Evolutionary conservation across 1,140 invertebrate species (phyloP), one percentile per base, ranked within the genome.

Genomic region (Drosophila navojoa): DNA sequence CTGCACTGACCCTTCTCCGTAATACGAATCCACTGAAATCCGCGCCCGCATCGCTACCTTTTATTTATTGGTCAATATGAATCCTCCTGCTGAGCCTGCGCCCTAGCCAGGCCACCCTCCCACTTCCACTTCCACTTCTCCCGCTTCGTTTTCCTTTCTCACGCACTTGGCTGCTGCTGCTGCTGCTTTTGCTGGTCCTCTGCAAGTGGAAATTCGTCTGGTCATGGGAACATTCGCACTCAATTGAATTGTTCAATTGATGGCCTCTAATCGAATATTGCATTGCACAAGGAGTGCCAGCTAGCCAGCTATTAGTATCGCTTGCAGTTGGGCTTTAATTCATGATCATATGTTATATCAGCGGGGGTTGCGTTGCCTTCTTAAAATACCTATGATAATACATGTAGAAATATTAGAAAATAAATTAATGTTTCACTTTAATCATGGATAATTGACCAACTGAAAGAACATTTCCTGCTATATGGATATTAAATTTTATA

Each of bases 191-290:
- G 44, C 38, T 61, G 7, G 7, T 1, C 44, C 42, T 35, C 59
- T 76, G 81, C 81, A 85, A 85, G 82, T 89, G 82, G 79, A 87
- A 87, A 87, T 89, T 61, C 60, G 7, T 64, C 49, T 68, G 72
- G 79, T 82, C 82, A 87, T 87, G 84, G 82, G 82, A 87, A 87
- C 76, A 74, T 73, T 81, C 44, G 62, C 76, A 61, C 42, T 72
- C 44, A 74, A 87, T 86, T 78, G 76, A 78, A 76, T 72, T 66
- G 68, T 79, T 72, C 75, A 86, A 86, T 75, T 75, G 72, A 38
- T 81, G 68, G 52, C 6, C 10, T 40, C 53, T 81, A 80, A 80
- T 80, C 81, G 72, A n/a, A 35, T 38, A 47, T 45, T 53, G 32
- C 11, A 50, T 6, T 63, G 16, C 4, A 9, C 0, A 64, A 11